Conservation (phyloP, 2,888 invertebrate genomes). For the Euspilapteryx auroguttella region DNA sequence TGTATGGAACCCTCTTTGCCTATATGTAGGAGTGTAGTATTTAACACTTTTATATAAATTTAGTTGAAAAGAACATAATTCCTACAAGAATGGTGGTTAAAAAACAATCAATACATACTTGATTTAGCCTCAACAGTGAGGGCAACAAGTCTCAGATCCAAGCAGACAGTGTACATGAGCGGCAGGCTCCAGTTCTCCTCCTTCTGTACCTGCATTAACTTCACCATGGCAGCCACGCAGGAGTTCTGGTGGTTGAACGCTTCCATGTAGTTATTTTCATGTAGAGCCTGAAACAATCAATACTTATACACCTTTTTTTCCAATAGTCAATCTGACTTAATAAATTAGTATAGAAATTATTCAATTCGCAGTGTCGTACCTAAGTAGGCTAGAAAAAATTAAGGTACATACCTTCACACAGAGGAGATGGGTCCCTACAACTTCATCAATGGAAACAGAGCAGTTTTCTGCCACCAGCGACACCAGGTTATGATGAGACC, state of each 20-base stretch:
- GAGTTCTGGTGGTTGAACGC: conserved; percentile 80
- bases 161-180: conserved; percentile 85
- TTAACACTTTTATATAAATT: no score
- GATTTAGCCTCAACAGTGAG: conserved; percentile 12
- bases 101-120: not conserved
- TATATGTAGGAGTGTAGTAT: no score
- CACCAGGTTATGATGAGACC: conserved; percentile 72
- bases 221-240: conserved; percentile 77
- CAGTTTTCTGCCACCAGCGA: conserved; percentile 69
- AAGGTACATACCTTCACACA: conserved; percentile 64
- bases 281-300: conserved; percentile 29
- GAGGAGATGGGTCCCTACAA: conserved; percentile 73
- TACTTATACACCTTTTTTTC: no score
- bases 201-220: conserved; percentile 82
- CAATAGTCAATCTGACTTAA: no score
- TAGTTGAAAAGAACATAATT: no score
- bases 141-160: conserved; percentile 86
- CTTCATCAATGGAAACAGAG: conserved; percentile 73
- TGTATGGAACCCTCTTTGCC: no score
- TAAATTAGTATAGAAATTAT: no score
- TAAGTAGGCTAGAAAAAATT: no score
- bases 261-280: conserved; percentile 53
- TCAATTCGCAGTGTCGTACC: no score
- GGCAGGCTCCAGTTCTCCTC: conserved; percentile 98
- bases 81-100: no score